Base-by-base conservation (phyloP, 1,140 invertebrate genomes). In the Octopus bimaculoides region DNA sequence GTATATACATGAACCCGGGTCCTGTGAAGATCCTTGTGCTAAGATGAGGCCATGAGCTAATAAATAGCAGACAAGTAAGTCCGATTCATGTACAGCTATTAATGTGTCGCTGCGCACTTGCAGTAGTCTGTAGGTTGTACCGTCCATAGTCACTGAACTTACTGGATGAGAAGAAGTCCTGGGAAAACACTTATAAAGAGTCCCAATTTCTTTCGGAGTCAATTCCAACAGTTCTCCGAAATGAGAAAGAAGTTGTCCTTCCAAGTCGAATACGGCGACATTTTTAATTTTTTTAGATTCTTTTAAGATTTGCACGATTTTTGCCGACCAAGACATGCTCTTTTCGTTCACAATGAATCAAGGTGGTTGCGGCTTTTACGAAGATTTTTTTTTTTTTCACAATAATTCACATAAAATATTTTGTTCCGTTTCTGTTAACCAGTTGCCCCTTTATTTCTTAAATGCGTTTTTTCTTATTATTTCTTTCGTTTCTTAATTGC, bases 1-100 rank as follows among this genome's bases (percentile, higher is more conserved):
- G 41, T 75, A 52, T 17, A 75, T 75, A 75, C 74, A 75, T 17
- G 74, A 75, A 7, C 74, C 74, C 0, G 74, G 74, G 20, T 75
- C 74, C 5, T n/a, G 20, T 5, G 74, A 26, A 75, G 6, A 41
- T 17, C 74, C 74, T 14, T 52, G 12, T 7, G 74, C 74, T 52
- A 75, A 17, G 20, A 75, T 75, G 6, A 75, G 8, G 8, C 74
- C 26, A 53, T 75, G 74, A 52, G 14, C 52, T 5, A 52, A 52
- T 53, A 52, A 52, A 17, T 75, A 75, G 8, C 14, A n/a, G n/a
- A 75, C 74, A 7, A 75, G 14, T 52, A 75, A 17, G 14, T 75
- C 74, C 7, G 74, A 52, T 5, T 75, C 74, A 5, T 75, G 26
- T 3, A 26, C 41, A 2, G 74, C 74, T 1, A 75, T 75, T 17